phyloP scores from a whole-genome alignment of 2,113 vertebrate genomes.

The Esox niger region DNA sequence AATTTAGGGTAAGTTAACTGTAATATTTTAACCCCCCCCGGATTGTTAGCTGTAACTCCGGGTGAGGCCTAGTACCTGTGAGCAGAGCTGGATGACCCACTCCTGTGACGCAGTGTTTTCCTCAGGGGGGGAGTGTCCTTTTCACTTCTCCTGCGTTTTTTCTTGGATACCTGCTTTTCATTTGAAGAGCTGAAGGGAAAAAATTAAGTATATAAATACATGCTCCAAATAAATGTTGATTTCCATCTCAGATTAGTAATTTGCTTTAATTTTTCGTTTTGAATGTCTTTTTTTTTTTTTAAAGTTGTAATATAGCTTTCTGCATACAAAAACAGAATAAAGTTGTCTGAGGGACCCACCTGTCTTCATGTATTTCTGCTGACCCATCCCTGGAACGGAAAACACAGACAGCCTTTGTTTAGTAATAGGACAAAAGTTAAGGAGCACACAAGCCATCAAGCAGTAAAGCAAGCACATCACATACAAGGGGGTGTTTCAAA shows the following conservation, averaged over 20 bases:
- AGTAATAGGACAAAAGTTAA: not conserved
- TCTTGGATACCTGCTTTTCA: constrained; percentile 58
- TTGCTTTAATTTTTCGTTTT: too few relatives aligned
- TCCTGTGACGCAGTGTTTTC: constrained; percentile 44
- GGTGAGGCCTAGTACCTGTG: constrained; percentile 52
- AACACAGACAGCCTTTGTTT: not conserved
- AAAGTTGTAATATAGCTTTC: too few relatives aligned
- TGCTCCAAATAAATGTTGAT: too few relatives aligned
- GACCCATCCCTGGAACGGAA: constrained; percentile 57
- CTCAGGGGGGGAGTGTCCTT: constrained; percentile 51
- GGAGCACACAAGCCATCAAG: not conserved
- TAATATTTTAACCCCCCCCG: not conserved
- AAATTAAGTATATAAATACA: not conserved
- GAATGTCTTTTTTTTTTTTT: too few relatives aligned
- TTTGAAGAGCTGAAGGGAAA: constrained; percentile 60
- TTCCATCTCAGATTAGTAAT: too few relatives aligned
- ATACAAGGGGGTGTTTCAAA: not conserved
- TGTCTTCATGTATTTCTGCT: constrained; percentile 51
- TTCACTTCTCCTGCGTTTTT: constrained; percentile 51
- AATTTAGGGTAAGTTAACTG: not conserved
- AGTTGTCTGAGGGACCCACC: constrained; percentile 35
- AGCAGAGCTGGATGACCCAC: constrained; percentile 60
- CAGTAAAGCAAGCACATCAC: not conserved
- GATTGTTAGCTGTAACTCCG: not conserved
- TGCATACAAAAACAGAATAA: not conserved